These are phyloP conservation scores for Anableps anableps DNA, from an alignment of 2,797 vertebrate species.

Conservation along the genomic window DNA sequence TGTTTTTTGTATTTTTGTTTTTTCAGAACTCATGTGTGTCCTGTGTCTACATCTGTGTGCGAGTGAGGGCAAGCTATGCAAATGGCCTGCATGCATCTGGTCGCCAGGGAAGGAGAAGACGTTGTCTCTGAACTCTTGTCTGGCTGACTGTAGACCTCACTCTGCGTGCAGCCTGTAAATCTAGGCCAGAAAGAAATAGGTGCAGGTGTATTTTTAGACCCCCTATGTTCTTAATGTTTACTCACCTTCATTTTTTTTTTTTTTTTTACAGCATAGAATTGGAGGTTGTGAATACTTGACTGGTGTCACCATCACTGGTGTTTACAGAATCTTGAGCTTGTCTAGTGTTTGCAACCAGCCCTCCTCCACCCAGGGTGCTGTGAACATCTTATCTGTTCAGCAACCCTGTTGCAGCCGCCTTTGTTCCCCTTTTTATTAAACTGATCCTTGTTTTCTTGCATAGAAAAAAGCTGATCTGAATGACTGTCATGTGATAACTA, in stretches of 20 bases:
- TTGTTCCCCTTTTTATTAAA: constrained; percentile 45
- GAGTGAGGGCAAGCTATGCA: constrained; percentile 74
- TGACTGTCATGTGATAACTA: constrained; percentile 25
- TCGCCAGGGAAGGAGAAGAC: constrained; percentile 35
- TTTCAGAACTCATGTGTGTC: constrained; percentile 29
- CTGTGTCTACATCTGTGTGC: constrained; percentile 14
- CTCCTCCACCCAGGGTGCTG: constrained; percentile 47
- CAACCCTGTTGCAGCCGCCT: constrained; percentile 55
- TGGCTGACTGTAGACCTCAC: constrained; percentile 48
- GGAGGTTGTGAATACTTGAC: constrained; percentile 64
- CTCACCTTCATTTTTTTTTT: constrained; percentile 37
- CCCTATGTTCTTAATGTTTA: constrained; percentile 50
- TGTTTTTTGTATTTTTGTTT: neutral
- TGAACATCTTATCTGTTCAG: constrained; percentile 49
- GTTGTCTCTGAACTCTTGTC: constrained; percentile 42
- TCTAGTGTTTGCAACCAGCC: constrained; percentile 52
- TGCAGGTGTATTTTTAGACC: constrained; percentile 45
- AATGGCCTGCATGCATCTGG: constrained; percentile 62
- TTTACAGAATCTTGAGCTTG: constrained; percentile 74
- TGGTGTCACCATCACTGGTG: constrained; percentile 68
- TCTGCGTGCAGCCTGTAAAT: constrained; percentile 33
- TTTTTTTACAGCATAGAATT: constrained; percentile 35
- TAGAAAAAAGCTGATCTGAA: constrained; percentile 17
- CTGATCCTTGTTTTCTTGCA: constrained; percentile 30
- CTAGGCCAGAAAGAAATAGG: constrained; percentile 39